Evolutionary conservation across 2,797 vertebrate species (phyloP), one percentile per base, ranked within the genome.

Genomic region (Rhadinocentrus ornatus): DNA sequence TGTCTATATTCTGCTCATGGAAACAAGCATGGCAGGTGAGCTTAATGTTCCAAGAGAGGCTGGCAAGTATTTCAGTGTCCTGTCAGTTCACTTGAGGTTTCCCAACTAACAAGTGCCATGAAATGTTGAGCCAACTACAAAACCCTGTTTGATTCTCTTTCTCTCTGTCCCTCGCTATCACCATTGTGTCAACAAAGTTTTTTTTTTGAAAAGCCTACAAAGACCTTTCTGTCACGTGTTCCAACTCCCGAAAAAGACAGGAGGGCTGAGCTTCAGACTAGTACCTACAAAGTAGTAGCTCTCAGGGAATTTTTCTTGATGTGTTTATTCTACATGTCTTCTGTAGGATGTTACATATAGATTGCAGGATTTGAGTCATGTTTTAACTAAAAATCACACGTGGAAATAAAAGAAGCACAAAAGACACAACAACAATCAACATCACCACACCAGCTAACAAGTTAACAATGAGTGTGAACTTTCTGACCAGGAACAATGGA

Each of bases 131-230:
- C 75, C 16, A 22, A 54, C 62, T 46, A 60, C 37, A n/a, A 4
- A n/a, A 10, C 54, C 12, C 26, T 0, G 3, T 26, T 31, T 32
- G 52, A 29, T 16, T 61, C 31, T n/a, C 32, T 20, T 6, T 48
- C 18, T 70, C 73, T 62, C 32, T 60, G 13, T 54, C 67, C 58
- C 26, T 62, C 52, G 62, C 54, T 75, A 75, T 63, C 61, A 71
- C 70, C 27, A 66, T 62, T 86, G 82, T 89, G 80, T 83, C 89
- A 92, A 89, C 78, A 91, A 91, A 88, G 81, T 60, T 65, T 79
- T 84, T 86, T 82, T 73, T 77, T 62, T 83, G 82, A 94, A 95
- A 93, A 86, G 75, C 80, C 89, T 83, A 91, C 77, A 90, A 85
- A 89, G 85, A 82, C 86, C 80, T 77, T 85, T 70, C 77, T 67